Evolutionary conservation across 2,888 invertebrate species (phyloP), one percentile per base, ranked within the genome.

Genomic region (Patella pellucida): DNA sequence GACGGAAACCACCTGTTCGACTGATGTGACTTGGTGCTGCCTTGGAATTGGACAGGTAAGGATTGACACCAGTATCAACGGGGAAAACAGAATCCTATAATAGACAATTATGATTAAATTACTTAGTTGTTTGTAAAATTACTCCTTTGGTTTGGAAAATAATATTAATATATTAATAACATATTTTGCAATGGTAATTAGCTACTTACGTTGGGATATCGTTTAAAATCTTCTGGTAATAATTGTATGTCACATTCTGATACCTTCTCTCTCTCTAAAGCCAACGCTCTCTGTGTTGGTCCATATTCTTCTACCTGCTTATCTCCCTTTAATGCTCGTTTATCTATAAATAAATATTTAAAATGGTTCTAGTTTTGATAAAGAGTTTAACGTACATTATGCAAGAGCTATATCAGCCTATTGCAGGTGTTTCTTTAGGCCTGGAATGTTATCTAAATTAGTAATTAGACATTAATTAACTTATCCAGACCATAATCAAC

Each of bases 11-110:
- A 3, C 90, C 90, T 52, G 88, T 85, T 52, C 89, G 80, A 2
- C 88, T 87, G 78, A 89, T 80, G 79, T 89, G 89, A 72, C 87
- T 87, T 5, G 88, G 82, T 0, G 87, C 85, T 1, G 80, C 82
- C 75, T 89, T 89, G 11, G 86, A 85, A 75, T 84, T 83, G 7
- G 85, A 80, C 74, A 91, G 83, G 68, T 84, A 81, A 12, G 91
- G 90, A 77, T 91, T 91, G 56, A 89, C 84, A 31, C 91, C 89
- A 31, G 81, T 85, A 84, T 91, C 91, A 14, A 78, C 69, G 12
- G 91, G 91, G 80, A 91, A 91, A 68, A 86, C 87, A 3, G 89
- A 86, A 80, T 91, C 91, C 91, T 91, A 73, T 16, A 83, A 76
- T 16, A 31, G 2, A 68, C n/a, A 41, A 41, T 41, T 41, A 9